phyloP scores from a whole-genome alignment of 2,888 invertebrate species.

The Drosophila heteroneura region DNA sequence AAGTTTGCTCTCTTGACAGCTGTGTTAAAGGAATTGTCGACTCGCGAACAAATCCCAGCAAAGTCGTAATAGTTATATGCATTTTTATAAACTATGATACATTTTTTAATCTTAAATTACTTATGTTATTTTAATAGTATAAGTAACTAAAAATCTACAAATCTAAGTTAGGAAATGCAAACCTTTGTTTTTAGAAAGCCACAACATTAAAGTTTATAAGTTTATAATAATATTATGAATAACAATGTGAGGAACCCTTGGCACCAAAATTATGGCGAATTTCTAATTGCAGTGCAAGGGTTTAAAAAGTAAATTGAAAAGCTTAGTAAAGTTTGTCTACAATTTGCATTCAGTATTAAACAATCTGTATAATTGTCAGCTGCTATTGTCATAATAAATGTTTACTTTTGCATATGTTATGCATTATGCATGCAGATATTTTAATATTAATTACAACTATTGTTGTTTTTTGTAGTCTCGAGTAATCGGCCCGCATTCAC shows the following conservation, averaged over 20 bases:
- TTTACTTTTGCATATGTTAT: background rate
- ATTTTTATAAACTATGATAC: background rate
- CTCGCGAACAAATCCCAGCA: background rate
- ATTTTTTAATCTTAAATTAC: background rate
- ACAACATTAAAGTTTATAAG: background rate
- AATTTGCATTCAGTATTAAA: too few relatives aligned
- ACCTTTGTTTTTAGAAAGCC: background rate
- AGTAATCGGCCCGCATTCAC: conserved; percentile 40
- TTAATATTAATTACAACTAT: conserved; percentile 11
- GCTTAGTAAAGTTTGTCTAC: too few relatives aligned
- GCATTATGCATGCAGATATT: background rate
- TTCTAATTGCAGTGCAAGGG: background rate
- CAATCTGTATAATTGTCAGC: background rate
- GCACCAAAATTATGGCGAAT: background rate
- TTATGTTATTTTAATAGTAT: background rate
- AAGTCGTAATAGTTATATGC: background rate
- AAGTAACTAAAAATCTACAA: background rate
- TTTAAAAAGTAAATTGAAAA: background rate
- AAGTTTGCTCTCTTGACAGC: background rate
- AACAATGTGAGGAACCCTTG: background rate
- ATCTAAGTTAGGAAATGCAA: background rate
- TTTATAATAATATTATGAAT: background rate
- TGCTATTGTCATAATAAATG: background rate
- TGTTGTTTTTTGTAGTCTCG: conserved; percentile 26
- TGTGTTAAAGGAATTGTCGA: background rate